phyloP scores from a whole-genome alignment of 2,797 vertebrate genomes.

The Esox lucius region DNA sequence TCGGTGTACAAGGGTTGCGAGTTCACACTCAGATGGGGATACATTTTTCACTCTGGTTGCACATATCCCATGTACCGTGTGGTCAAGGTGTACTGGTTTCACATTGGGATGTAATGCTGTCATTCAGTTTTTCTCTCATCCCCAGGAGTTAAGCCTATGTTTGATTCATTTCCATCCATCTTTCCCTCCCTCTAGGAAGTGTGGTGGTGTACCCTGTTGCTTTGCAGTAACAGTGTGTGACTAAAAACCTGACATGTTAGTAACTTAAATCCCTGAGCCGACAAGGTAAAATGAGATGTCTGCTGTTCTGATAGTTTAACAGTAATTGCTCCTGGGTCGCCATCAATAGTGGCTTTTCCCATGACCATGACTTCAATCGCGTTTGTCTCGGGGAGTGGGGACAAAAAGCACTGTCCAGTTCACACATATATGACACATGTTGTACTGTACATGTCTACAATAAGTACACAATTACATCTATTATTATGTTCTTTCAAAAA shows the following conservation, averaged over 20 bases:
- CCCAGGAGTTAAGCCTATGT: background rate
- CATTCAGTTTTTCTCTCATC: background rate
- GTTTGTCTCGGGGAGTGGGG: too few relatives aligned
- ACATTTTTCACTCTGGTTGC: background rate
- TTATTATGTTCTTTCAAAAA: too few relatives aligned
- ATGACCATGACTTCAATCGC: too few relatives aligned
- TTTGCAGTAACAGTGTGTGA: too few relatives aligned
- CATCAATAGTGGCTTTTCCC: too few relatives aligned
- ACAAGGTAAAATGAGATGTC: too few relatives aligned
- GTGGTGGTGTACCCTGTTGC: background rate
- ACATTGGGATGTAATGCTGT: background rate
- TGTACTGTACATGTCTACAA: too few relatives aligned
- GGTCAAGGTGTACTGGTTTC: background rate
- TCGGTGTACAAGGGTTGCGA: background rate
- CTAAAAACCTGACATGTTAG: background rate
- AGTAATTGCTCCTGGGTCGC: too few relatives aligned
- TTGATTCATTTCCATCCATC: background rate
- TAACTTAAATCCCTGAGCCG: background rate
- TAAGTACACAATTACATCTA: too few relatives aligned
- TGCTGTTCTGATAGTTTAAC: too few relatives aligned
- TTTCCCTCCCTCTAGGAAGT: background rate
- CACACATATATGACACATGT: too few relatives aligned
- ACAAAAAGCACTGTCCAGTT: too few relatives aligned
- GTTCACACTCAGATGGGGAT: background rate
- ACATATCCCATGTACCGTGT: background rate